These are phyloP conservation scores for Tolypeutes matacus DNA, from an alignment of 2,797 vertebrate genomes.

Conservation along the genomic window DNA sequence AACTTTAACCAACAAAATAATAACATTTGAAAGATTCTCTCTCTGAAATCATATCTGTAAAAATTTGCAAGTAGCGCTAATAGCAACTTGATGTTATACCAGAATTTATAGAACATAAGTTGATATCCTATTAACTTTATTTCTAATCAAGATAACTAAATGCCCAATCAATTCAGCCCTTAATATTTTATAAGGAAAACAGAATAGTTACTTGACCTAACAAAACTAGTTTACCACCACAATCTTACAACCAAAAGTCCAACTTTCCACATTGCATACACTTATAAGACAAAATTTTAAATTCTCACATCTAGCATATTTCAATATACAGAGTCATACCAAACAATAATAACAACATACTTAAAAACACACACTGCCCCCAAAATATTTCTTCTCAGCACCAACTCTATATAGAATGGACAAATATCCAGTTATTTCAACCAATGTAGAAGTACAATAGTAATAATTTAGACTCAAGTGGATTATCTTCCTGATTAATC, in stretches of 20 bases:
- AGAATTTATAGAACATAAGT: background rate
- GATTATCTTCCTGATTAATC: background rate
- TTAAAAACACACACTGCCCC: background rate
- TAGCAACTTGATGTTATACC: constrained; percentile 24
- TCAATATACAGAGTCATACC: background rate
- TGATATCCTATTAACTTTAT: background rate
- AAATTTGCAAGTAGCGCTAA: constrained; percentile 7
- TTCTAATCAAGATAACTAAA: constrained; percentile 27
- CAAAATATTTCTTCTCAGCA: constrained; percentile 11
- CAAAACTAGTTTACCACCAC: background rate
- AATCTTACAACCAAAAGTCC: background rate
- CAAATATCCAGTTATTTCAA: background rate
- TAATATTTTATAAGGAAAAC: background rate
- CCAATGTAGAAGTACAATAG: background rate
- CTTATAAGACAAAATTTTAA: background rate
- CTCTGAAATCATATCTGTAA: constrained; percentile 47
- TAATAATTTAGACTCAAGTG: constrained; percentile 4
- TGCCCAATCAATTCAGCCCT: background rate
- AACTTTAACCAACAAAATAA: constrained; percentile 13
- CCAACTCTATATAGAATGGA: background rate
- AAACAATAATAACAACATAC: constrained; percentile 37
- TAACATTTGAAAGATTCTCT: constrained; percentile 45
- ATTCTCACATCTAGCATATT: background rate
- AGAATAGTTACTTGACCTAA: background rate
- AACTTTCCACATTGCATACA: background rate